These are phyloP conservation scores for Rutpela maculata DNA, from an alignment of 2,888 invertebrate genomes.

Conservation along the genomic window DNA sequence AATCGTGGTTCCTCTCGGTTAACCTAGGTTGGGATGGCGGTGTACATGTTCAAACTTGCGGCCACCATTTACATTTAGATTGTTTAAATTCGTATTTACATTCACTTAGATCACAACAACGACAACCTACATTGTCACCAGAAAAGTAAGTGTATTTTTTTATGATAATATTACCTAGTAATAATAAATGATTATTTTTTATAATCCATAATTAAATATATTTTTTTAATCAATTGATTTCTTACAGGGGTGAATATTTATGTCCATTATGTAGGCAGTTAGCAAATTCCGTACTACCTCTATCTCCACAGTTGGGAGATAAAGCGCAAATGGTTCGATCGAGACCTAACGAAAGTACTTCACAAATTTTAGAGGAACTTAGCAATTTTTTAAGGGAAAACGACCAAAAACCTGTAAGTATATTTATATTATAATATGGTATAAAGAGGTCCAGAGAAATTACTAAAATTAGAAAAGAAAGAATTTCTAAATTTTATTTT, in stretches of 20 bases:
- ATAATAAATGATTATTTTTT: conserved; percentile 29
- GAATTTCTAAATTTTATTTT: no score
- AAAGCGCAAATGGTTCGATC: conserved; percentile 80
- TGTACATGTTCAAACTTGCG: conserved; percentile 95
- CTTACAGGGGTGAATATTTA: conserved; percentile 88
- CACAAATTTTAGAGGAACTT: conserved; percentile 74
- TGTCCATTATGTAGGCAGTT: conserved; percentile 96
- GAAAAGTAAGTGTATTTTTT: conserved; percentile 77
- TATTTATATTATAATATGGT: conserved; percentile 8
- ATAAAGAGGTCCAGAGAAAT: no score
- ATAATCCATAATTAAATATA: not conserved
- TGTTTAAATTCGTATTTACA: conserved; percentile 94
- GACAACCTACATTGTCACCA: conserved; percentile 83
- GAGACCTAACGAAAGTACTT: conserved; percentile 74
- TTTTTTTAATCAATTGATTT: not conserved
- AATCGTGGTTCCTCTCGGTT: conserved; percentile 87
- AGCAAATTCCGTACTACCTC: conserved; percentile 91
- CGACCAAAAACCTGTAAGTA: conserved; percentile 79
- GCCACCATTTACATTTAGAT: conserved; percentile 96
- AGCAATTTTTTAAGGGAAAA: conserved; percentile 81
- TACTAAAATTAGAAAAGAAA: no score
- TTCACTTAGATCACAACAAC: conserved; percentile 86
- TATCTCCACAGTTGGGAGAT: conserved; percentile 84
- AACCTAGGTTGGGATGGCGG: conserved; percentile 94
- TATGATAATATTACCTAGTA: not conserved